Base-by-base conservation (phyloP, 2,888 invertebrate genomes). In the Agrochola litura region DNA sequence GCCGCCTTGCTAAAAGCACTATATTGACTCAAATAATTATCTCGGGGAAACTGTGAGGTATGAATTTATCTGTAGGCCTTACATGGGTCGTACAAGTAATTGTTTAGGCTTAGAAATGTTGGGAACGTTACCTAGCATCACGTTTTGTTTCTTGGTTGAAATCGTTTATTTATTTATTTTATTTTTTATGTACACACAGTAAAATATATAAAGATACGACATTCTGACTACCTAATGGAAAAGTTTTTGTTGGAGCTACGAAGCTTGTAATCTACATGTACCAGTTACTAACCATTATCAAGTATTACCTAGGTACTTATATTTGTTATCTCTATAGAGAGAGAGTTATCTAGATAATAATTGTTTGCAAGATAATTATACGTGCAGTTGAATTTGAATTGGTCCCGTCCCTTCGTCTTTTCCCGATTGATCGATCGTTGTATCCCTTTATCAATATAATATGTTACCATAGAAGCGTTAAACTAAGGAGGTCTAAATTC, bases 1-100 rank as follows among this genome's bases (percentile, higher is more conserved):
- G 87, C 86, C 88, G 90, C 87, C 89, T 91, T 90, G 94, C 93
- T 95, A 94, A 95, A 95, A 96, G 94, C 94, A 90, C 92, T 90
- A 91, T 92, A 92, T 93, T 92, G 92, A 92, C 92, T 92, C 90
- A 88, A 93, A 92, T 93, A 92, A 93, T 93, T 93, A 91, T 89
- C 92, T 89, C 89, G 61, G 83, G 83, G 76, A 87, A 86, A 76
- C 81, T 86, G 81, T 84, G 56, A 76, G 70, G 78, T 77, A 74
- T 77, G 74, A 82, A 84, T 86, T 86, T 88, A 88, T 84, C 25
- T 60, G 65, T 54, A 6, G 8, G 22, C 88, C 75, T 66, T 79
- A 79, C 56, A 88, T 77, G 83, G 86, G 14, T 41, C 16, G 9
- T 64, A 69, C 3, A 61, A 89, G 69, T 76, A 73, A 86, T 81